These are phyloP conservation scores for Eufriesea mexicana DNA, from an alignment of 1,140 invertebrate genomes.

Conservation along the genomic window DNA sequence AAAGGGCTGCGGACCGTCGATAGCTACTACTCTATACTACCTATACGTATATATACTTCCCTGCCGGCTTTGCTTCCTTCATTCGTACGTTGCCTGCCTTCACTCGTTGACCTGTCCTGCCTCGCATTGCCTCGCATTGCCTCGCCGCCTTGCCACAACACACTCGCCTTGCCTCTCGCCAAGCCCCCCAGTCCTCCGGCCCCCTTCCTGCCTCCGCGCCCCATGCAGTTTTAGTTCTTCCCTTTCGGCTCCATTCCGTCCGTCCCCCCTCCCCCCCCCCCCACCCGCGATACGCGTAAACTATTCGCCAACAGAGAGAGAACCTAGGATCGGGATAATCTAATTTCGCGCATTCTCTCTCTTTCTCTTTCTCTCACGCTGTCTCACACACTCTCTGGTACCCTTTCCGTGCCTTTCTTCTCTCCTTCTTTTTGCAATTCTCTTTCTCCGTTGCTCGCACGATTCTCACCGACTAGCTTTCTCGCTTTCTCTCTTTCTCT, in stretches of 20 bases:
- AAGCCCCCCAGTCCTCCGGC: no score
- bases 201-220: no score
- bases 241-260: background rate
- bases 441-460: conserved; percentile 15
- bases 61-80: background rate
- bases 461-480: background rate
- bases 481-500: conserved; percentile 5
- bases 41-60: background rate
- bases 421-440: background rate
- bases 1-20: background rate
- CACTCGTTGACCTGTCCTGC: no score
- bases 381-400: background rate
- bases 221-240: background rate
- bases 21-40: background rate
- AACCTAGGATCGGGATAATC: no score
- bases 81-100: background rate
- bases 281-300: background rate
- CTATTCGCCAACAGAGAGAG: background rate
- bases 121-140: no score
- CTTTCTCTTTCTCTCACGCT: background rate
- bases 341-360: conserved; percentile 3
- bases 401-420: background rate
- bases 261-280: no score
- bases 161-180: no score
- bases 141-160: no score